A percentile compares a stretch with the other conserved stretches of the same genome.
Conservation (phyloP, 2,113 vertebrate genomes). For the zebrafish (Danio rerio) region DNA sequence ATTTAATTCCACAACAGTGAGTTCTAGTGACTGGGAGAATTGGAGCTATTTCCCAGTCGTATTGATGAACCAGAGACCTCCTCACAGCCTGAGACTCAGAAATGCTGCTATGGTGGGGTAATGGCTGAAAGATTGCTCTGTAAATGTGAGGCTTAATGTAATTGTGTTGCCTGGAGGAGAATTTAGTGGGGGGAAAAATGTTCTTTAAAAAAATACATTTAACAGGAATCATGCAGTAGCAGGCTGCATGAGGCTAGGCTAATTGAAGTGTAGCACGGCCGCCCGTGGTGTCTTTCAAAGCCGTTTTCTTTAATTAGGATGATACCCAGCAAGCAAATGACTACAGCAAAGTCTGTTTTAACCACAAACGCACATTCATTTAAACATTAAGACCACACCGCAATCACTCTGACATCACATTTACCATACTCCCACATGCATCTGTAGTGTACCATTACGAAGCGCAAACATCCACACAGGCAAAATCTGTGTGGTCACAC, state of each 20-base stretch:
- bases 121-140: slow-evolving; percentile 35
- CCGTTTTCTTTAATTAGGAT: slow-evolving; percentile 70
- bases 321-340: slow-evolving; percentile 50
- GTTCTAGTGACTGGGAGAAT: slow-evolving; percentile 1
- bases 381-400: not conserved
- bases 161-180: slow-evolving; percentile 32
- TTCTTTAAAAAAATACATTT: slow-evolving; percentile 13
- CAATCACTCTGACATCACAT: not conserved
- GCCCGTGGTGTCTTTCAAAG: slow-evolving; percentile 65
- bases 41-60: slow-evolving; percentile 5
- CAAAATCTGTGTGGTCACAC: too few species aligned
- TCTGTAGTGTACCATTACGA: not conserved
- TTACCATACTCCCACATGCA: not conserved
- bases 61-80: slow-evolving; percentile 26
- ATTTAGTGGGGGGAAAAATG: slow-evolving; percentile 28
- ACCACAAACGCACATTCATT: slow-evolving; percentile 16
- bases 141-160: slow-evolving; percentile 46
- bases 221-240: slow-evolving; percentile 28
- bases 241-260: slow-evolving; percentile 60
- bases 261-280: slow-evolving; percentile 66
- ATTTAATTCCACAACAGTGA: slow-evolving; percentile 6
- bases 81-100: slow-evolving; percentile 21
- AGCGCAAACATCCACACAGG: too few species aligned
- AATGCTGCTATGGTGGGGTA: slow-evolving; percentile 54
- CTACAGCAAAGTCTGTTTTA: slow-evolving; percentile 20